phyloP scores from a whole-genome alignment of 2,113 vertebrate genomes.

The Carollia perspicillata region DNA sequence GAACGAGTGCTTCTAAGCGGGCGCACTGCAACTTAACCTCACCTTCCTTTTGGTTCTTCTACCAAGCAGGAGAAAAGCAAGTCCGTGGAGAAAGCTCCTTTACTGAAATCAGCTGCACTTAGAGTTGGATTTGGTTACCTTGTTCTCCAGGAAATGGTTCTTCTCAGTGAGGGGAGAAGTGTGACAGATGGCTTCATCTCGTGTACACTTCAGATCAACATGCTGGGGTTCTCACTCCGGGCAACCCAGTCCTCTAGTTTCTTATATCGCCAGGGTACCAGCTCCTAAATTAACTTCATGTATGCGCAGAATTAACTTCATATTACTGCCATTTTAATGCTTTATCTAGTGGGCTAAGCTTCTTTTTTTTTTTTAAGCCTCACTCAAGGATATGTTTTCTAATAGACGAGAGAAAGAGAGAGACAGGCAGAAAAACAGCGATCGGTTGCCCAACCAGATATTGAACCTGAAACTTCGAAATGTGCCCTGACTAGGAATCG shows the following conservation, averaged over 20 bases:
- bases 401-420: too few species aligned
- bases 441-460: too few species aligned
- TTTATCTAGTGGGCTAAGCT: not conserved
- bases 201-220: not conserved
- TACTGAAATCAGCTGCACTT: not conserved
- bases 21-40: constrained; percentile 48
- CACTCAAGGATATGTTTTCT: too few species aligned
- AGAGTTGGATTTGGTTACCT: constrained; percentile 55
- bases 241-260: not conserved
- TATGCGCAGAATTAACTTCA: not conserved
- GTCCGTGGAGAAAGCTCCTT: constrained; percentile 37
- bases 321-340: not conserved
- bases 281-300: not conserved
- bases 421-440: too few species aligned
- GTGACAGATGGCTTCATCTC: not conserved
- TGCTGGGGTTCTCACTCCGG: not conserved
- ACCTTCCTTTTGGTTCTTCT: constrained; percentile 57
- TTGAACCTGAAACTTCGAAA: too few species aligned
- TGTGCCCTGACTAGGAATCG: too few species aligned
- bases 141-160: constrained; percentile 59
- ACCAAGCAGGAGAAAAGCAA: constrained; percentile 64
- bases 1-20: not conserved
- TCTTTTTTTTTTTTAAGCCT: too few species aligned
- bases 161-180: constrained; percentile 44
- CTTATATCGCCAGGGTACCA: accelerated